A percentile compares a stretch with the other conserved stretches of the same genome.
These are phyloP conservation scores for Thermophis baileyi DNA, from an alignment of 2,113 vertebrate species.

Conservation along the genomic window DNA sequence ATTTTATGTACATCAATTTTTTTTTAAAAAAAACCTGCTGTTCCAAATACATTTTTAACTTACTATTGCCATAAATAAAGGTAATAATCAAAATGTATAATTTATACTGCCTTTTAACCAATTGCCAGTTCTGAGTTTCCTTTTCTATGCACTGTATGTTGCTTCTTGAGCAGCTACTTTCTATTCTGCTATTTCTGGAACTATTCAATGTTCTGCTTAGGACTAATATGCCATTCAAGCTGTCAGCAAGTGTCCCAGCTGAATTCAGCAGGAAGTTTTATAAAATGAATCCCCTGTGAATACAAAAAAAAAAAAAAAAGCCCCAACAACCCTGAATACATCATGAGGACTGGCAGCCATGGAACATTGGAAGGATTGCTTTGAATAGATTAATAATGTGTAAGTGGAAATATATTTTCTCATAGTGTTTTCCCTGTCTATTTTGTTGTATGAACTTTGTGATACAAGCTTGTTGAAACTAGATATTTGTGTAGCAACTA, in stretches of 20 bases:
- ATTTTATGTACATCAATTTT: background rate
- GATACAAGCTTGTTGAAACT: background rate
- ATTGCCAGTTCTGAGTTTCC: background rate
- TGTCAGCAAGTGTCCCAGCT: conserved; percentile 14
- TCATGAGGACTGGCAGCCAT: background rate
- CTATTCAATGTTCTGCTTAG: background rate
- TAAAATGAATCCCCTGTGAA: conserved; percentile 1
- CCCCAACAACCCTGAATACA: background rate
- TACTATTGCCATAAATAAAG: background rate
- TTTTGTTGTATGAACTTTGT: background rate
- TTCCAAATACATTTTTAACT: background rate
- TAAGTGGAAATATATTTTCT: background rate
- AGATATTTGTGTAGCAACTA: background rate
- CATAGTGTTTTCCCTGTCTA: background rate
- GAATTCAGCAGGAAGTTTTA: conserved; percentile 19
- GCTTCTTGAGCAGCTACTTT: background rate
- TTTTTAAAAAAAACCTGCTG: background rate
- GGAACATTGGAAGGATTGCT: background rate
- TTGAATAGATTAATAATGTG: background rate
- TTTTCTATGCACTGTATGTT: background rate
- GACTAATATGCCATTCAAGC: background rate
- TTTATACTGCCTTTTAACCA: background rate
- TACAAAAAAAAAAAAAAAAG: background rate
- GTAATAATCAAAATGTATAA: background rate
- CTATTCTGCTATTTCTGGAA: background rate